Evolutionary conservation across 2,888 invertebrate species (phyloP).

Genomic region (Tridacna gigas): DNA sequence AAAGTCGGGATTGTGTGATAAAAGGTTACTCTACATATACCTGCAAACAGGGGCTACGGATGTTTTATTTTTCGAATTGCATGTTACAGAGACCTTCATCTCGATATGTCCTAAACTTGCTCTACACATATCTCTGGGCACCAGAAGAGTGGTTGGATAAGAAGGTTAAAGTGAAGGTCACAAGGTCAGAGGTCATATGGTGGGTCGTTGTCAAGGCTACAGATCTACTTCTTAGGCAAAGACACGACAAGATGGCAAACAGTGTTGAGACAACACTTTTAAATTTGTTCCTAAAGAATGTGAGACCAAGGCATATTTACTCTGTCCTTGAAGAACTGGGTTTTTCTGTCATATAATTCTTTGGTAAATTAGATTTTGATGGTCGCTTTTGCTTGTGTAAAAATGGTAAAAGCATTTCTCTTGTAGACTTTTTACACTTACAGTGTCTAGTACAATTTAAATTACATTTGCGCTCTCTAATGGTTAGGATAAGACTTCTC

Average conservation of each 20-base stretch:
- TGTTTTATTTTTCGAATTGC: too few species aligned
- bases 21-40: background rate
- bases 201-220: slow-evolving; percentile 54
- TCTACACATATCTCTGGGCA: slow-evolving; percentile 70
- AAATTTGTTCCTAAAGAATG: background rate
- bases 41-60: too few species aligned
- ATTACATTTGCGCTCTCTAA: too few species aligned
- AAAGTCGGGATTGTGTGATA: too few species aligned
- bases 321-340: background rate
- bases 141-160: slow-evolving; percentile 65
- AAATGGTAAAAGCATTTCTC: too few species aligned
- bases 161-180: slow-evolving; percentile 23
- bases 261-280: background rate
- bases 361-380: too few species aligned
- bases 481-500: too few species aligned
- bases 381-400: too few species aligned
- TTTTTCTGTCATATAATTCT: too few species aligned
- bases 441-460: too few species aligned
- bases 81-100: slow-evolving; percentile 72
- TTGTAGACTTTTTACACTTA: too few species aligned
- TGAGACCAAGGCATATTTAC: background rate
- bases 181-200: slow-evolving; percentile 52
- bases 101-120: slow-evolving; percentile 69
- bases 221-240: slow-evolving; percentile 43
- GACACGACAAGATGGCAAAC: background rate